phyloP scores from a whole-genome alignment of 2,888 invertebrate genomes.

The Pemphredon lugubris region DNA sequence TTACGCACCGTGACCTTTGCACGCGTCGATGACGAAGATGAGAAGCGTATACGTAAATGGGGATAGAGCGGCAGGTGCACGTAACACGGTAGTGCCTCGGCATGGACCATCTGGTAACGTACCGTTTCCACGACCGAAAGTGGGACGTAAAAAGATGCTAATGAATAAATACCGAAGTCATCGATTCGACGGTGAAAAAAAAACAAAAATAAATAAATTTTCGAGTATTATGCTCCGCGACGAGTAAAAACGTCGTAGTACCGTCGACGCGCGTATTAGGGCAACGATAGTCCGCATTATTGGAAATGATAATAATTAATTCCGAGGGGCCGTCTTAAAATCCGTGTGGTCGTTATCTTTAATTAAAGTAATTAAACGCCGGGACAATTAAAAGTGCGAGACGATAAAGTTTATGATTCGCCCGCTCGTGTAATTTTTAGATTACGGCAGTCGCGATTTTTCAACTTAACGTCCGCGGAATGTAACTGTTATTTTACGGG shows the following conservation, averaged over 20 bases:
- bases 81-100: constrained; percentile 70
- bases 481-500: constrained; percentile 45
- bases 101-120: constrained; percentile 72
- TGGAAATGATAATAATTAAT: background rate
- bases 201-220: no score
- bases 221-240: background rate
- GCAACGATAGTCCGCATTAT: no score
- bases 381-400: constrained; percentile 27
- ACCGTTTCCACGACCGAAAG: constrained; percentile 61
- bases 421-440: background rate
- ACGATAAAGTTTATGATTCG: no score
- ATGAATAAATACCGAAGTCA: constrained; percentile 47
- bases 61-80: constrained; percentile 67
- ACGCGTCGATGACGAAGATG: constrained; percentile 23
- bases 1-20: constrained; percentile 48
- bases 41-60: constrained; percentile 19
- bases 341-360: no score
- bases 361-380: no score
- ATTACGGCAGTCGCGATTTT: background rate
- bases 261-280: background rate
- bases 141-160: constrained; percentile 67
- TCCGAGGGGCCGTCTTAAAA: background rate
- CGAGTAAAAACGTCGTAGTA: background rate
- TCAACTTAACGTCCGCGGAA: constrained; percentile 12
- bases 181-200: background rate